Evolutionary conservation across 2,888 invertebrate genomes (phyloP), one percentile per base, ranked within the genome.

Genomic region (Terebella lapidaria): DNA sequence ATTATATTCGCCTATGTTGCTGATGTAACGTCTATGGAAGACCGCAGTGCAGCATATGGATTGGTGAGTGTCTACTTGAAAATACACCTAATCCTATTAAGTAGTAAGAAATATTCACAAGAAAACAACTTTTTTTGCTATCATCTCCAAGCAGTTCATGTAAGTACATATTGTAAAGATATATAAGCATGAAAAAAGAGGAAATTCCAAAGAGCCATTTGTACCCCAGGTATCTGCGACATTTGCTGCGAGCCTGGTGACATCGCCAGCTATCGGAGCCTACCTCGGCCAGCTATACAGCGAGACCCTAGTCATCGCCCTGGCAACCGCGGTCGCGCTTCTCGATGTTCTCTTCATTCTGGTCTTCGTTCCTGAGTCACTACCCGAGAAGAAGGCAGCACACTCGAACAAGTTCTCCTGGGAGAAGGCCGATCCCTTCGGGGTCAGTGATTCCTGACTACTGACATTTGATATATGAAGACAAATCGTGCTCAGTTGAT

Each of bases 1-100:
- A 96, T 99, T 59, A 96, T 99, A 60, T 95, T 99, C 84, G 99
- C 99, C 55, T 99, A 99, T 83, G 99, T 99, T 67, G 97, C 99
- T 46, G 99, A 99, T 83, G 94, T 99, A 58, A 99, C 99, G 29
- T 93, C 94, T 71, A 94, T 96, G 76, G 91, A 90, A 75, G 94
- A 96, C 81, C 86, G 97, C 61, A 94, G 93, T 71, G 87, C 91
- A 66, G 95, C 96, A 5, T 97, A 97, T 82, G 96, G 96, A 58
- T 85, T 95, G 77, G 95, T 94, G 72, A 78, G 81, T 71, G 27
- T 26, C 27, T 49, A 35, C n/a, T n/a, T n/a, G n/a, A n/a, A n/a
- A n/a, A n/a, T n/a, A n/a, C n/a, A n/a, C n/a, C n/a, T n/a, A n/a
- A n/a, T n/a, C n/a, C n/a, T n/a, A n/a, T n/a, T n/a, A n/a, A n/a